Evolutionary conservation across 2,797 vertebrate species (phyloP).

Genomic region (Neopelma chrysocephalum): DNA sequence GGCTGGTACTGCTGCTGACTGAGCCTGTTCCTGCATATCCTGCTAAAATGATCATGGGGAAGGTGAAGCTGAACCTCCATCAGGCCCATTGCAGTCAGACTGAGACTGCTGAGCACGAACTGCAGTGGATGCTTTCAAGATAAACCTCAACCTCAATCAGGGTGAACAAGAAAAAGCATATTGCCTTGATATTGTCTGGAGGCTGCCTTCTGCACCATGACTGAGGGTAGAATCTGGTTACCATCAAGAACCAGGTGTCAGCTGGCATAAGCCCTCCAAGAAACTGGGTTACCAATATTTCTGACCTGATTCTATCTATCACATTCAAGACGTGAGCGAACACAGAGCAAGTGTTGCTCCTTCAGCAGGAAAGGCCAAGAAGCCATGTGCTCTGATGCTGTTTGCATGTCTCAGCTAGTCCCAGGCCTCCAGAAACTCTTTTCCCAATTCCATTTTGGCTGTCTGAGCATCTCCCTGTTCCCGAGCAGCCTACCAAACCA

Average conservation of each 20-base stretch:
- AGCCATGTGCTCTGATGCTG: background rate
- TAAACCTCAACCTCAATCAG: background rate
- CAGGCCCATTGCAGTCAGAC: background rate
- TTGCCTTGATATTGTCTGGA: background rate
- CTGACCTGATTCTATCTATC: background rate
- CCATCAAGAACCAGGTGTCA: background rate
- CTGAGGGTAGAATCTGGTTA: background rate
- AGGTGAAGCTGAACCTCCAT: background rate
- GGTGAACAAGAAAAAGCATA: background rate
- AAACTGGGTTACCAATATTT: background rate
- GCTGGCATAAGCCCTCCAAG: background rate
- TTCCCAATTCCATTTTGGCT: background rate
- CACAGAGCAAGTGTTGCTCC: background rate
- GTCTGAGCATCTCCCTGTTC: background rate
- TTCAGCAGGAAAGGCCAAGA: background rate
- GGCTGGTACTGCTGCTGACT: background rate
- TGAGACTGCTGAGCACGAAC: background rate
- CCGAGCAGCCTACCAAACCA: background rate
- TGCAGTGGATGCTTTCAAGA: background rate
- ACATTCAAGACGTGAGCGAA: background rate
- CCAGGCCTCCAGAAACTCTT: background rate
- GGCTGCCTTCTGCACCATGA: background rate
- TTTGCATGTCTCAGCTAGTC: background rate
- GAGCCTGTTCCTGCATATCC: background rate
- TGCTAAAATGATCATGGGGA: background rate